Percentiles rank a stretch among this genome's conserved stretches.
Conservation (phyloP, 1,140 invertebrate species). For the Drosophila kanapiae region DNA sequence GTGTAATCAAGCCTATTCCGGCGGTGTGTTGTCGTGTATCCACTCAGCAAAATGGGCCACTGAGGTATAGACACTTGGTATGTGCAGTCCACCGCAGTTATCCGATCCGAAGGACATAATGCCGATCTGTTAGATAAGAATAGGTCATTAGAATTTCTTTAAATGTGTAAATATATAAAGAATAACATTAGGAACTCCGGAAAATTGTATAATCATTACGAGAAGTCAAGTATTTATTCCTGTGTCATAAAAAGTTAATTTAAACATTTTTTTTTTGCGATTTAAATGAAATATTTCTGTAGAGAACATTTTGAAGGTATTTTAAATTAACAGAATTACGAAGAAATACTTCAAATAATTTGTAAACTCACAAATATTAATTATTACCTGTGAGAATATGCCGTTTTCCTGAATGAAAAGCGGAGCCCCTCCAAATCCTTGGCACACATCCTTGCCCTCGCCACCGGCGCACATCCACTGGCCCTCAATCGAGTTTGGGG, state of each 20-base stretch:
- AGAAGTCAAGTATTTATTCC: too few relatives aligned
- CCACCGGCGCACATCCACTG: constrained; percentile 89
- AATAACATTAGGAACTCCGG: too few relatives aligned
- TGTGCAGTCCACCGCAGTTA: constrained; percentile 89
- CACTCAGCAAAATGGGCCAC: constrained; percentile 89
- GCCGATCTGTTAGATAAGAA: constrained; percentile 86
- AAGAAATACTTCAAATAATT: too few relatives aligned
- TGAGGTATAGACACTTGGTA: constrained; percentile 90
- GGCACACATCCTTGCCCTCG: constrained; percentile 89
- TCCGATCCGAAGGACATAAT: constrained; percentile 90
- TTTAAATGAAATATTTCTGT: background rate
- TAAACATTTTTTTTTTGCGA: background rate
- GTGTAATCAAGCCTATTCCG: constrained; percentile 73
- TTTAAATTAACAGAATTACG: background rate
- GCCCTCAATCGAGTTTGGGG: constrained; percentile 86
- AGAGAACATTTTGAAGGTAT: background rate
- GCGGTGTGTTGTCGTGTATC: constrained; percentile 89
- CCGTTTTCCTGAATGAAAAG: constrained; percentile 87
- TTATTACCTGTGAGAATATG: constrained; percentile 87
- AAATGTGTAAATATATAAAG: too few relatives aligned
- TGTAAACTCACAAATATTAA: too few relatives aligned
- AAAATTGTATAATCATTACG: too few relatives aligned
- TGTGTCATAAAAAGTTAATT: background rate
- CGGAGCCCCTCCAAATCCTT: constrained; percentile 90
- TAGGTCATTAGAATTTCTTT: background rate